Conservation (phyloP, 2,888 invertebrate genomes). For the Acanthoscelides obtectus region DNA sequence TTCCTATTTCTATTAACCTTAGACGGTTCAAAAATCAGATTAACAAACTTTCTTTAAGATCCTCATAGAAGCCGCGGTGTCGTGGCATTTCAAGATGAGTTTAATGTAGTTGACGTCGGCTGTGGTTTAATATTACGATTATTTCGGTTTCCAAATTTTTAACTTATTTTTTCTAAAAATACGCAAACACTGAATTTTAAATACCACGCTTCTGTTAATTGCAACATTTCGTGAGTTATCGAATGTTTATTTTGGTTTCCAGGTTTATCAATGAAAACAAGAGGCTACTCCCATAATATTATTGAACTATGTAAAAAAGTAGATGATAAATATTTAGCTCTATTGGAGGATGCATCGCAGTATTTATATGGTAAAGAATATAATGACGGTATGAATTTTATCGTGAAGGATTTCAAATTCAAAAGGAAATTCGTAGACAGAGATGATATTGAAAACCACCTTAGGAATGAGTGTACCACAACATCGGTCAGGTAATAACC, state of each 20-base stretch:
- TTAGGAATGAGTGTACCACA: conserved; percentile 50
- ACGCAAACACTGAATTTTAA: neutral
- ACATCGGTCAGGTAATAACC: conserved; percentile 49
- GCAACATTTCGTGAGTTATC: neutral
- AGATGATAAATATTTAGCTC: conserved; percentile 57
- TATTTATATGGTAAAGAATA: conserved; percentile 59
- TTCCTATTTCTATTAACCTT: no score
- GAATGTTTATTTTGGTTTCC: conserved; percentile 9
- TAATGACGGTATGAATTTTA: conserved; percentile 19
- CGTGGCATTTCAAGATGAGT: no score
- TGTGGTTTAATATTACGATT: no score
- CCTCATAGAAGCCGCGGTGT: no score
- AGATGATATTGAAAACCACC: conserved; percentile 50
- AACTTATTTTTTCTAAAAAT: no score
- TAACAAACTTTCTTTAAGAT: no score
- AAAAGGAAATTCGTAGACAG: conserved; percentile 48
- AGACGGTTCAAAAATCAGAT: no score
- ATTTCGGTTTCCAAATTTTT: no score
- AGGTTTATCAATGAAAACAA: conserved; percentile 68
- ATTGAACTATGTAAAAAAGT: conserved; percentile 65
- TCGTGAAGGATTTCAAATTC: conserved; percentile 31
- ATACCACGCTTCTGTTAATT: neutral
- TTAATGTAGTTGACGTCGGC: no score
- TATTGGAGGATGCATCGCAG: conserved; percentile 65
- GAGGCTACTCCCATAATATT: conserved; percentile 70